Conservation (phyloP, 2,888 invertebrate species). For the Spatulosminthurus flaviceps region DNA sequence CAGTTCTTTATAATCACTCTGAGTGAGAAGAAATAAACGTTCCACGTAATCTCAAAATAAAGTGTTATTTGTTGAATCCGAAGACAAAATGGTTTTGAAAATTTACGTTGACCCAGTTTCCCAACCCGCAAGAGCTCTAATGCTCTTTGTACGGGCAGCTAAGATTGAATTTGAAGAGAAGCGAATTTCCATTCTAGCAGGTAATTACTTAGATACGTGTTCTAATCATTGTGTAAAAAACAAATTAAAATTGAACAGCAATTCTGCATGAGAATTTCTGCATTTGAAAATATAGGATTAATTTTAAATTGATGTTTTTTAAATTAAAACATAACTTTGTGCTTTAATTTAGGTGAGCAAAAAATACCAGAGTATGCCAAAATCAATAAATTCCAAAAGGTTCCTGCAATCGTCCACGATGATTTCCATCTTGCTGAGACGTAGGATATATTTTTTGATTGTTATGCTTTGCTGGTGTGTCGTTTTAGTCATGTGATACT, state of each 20-base stretch:
- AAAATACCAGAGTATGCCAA: constrained; percentile 29
- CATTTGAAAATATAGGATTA: background rate
- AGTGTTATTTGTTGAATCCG: too few species aligned
- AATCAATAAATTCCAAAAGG: constrained; percentile 38
- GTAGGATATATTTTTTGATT: too few species aligned
- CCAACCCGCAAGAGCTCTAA: constrained; percentile 36
- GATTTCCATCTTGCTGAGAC: constrained; percentile 38
- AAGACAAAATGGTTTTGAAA: constrained; percentile 19
- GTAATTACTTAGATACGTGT: constrained; percentile 4
- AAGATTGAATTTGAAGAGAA: constrained; percentile 32
- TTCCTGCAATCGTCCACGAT: constrained; percentile 45
- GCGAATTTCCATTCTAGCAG: constrained; percentile 5
- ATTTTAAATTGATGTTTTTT: too few species aligned
- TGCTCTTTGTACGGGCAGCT: constrained; percentile 35
- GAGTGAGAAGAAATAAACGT: too few species aligned
- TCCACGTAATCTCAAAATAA: too few species aligned
- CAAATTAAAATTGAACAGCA: too few species aligned
- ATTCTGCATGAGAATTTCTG: background rate
- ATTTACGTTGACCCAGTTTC: constrained; percentile 33
- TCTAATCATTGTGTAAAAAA: too few species aligned
- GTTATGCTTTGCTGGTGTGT: too few species aligned
- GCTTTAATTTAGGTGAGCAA: constrained; percentile 23
- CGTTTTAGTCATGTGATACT: too few species aligned
- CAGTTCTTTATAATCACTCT: too few species aligned
- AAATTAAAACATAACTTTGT: background rate